Conservation (phyloP, 2,797 vertebrate genomes). For the Gymnodraco acuticeps region DNA sequence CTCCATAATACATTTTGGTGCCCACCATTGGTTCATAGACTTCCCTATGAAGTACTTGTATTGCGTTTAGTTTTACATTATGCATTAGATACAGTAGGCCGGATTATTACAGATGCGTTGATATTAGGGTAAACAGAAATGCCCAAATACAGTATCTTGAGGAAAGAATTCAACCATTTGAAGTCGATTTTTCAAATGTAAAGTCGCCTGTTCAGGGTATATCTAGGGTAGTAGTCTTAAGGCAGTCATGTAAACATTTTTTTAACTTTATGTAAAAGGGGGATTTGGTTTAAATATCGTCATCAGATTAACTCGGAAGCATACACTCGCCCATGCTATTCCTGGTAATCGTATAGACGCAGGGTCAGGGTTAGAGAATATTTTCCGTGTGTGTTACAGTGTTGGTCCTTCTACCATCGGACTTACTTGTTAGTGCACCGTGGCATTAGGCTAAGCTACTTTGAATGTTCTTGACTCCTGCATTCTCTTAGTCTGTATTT, state of each 20-base stretch:
- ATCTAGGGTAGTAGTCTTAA: neutral
- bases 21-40: neutral
- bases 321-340: conserved; percentile 3
- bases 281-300: neutral
- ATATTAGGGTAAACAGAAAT: neutral
- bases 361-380: conserved; percentile 3
- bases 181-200: neutral
- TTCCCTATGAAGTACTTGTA: neutral
- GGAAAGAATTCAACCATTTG: neutral
- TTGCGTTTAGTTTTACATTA: neutral
- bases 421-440: conserved; percentile 59
- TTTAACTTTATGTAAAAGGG: neutral
- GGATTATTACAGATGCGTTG: neutral
- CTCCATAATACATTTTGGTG: neutral
- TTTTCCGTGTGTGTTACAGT: conserved; percentile 28
- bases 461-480: conserved; percentile 61
- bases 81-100: neutral
- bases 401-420: conserved; percentile 28
- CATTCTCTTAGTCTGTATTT: conserved; percentile 43
- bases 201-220: neutral
- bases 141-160: neutral
- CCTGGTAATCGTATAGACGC: conserved; percentile 18
- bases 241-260: neutral
- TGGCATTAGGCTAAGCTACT: conserved; percentile 65
- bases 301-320: neutral